Base-by-base conservation (phyloP, 2,888 invertebrate species). In the Arrhopalites spinosus region DNA sequence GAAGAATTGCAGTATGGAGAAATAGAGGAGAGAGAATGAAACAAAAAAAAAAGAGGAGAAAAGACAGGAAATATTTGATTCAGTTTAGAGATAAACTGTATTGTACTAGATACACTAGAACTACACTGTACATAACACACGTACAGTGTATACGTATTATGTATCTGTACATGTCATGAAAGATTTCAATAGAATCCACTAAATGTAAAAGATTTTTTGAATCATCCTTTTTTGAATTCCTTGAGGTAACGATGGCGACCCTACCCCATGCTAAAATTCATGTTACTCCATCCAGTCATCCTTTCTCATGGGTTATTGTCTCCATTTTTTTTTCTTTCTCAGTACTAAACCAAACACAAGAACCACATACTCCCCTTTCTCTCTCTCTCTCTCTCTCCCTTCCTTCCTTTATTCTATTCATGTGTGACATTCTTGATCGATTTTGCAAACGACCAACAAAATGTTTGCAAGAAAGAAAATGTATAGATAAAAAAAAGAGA, bases 31-130 rank as follows among this genome's bases (percentile, higher is more conserved):
- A n/a, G n/a, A 13, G n/a, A n/a, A 47, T 17, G 20, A 20, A 56
- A 23, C 2, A 56, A 20, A 1, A 20, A n/a, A 17, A 20, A 1
- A 56, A 56, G 53, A 56, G 20, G 53, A n/a, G 8, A 7, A n/a
- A 36, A 30, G 64, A 30, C n/a, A 30, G 64, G 36, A 64, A 64
- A 64, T 64, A 64, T 64, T 64, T 29, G 64, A 64, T 64, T n/a
- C 64, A 64, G 1, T 36, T 36, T 64, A 36, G 64, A 64, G 64
- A 64, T 64, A 64, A 64, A 64, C 63, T 64, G 20, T 56, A n/a
- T n/a, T n/a, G n/a, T n/a, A n/a, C n/a, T n/a, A n/a, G n/a, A n/a
- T n/a, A n/a, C n/a, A n/a, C n/a, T n/a, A n/a, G n/a, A n/a, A n/a
- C n/a, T n/a, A n/a, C n/a, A n/a, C n/a, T n/a, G n/a, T n/a, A n/a